These are phyloP conservation scores for Minunthozetes semirufus DNA, from an alignment of 2,888 invertebrate species.

Conservation along the genomic window DNA sequence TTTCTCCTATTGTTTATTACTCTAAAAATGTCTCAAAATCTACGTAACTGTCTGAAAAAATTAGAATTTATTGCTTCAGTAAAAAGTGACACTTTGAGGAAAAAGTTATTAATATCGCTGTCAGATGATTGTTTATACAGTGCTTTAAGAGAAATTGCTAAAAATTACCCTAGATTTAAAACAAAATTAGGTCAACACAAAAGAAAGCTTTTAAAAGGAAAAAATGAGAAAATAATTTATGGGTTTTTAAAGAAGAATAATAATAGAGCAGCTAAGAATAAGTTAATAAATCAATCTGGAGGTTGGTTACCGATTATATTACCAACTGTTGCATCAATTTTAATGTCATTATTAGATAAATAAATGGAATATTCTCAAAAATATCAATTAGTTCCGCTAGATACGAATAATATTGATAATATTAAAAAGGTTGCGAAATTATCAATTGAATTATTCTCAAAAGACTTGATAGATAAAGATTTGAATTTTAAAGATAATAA, in stretches of 20 bases:
- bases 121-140: background rate
- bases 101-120: background rate
- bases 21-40: background rate
- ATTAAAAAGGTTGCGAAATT: too few relatives aligned
- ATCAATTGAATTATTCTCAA: too few relatives aligned
- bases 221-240: background rate
- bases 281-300: background rate
- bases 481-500: too few relatives aligned
- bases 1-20: background rate
- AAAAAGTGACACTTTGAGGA: background rate
- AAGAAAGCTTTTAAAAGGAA: background rate
- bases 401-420: background rate
- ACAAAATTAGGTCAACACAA: too few relatives aligned
- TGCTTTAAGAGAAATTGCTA: slow-evolving; percentile 28
- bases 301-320: background rate
- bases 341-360: background rate
- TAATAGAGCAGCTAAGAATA: background rate
- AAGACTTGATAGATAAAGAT: too few relatives aligned
- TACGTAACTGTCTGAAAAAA: background rate
- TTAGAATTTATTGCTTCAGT: background rate
- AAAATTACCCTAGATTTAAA: background rate
- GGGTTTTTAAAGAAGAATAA: background rate
- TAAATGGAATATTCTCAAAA: background rate
- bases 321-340: background rate
- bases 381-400: background rate